Conservation (phyloP, 2,888 invertebrate genomes). For the Furcula furcula region DNA sequence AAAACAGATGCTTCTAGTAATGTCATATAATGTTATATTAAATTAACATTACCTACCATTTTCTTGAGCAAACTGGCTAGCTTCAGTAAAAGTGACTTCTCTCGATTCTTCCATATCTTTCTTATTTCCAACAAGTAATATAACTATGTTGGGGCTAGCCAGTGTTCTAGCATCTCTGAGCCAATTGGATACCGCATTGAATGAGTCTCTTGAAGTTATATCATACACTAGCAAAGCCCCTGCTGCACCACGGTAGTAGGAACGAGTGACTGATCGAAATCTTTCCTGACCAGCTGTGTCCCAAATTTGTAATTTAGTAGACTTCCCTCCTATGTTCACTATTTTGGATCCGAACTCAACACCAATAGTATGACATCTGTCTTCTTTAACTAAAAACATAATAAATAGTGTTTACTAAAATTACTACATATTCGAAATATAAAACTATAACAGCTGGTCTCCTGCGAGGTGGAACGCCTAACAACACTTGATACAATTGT, state of each 20-base stretch:
- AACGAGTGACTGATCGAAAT: slow-evolving; percentile 95
- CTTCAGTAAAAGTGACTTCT: slow-evolving; percentile 91
- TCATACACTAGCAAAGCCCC: slow-evolving; percentile 96
- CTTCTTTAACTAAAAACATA: slow-evolving; percentile 88
- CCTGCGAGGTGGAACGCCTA: no score
- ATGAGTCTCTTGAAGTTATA: slow-evolving; percentile 95
- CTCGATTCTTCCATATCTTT: slow-evolving; percentile 90
- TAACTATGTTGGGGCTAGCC: slow-evolving; percentile 91
- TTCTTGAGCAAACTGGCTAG: slow-evolving; percentile 92
- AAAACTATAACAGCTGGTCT: no score
- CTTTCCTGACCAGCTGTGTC: slow-evolving; percentile 98
- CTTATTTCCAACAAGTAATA: slow-evolving; percentile 91
- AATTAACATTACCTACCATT: slow-evolving; percentile 89
- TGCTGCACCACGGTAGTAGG: slow-evolving; percentile 93
- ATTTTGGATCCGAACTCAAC: slow-evolving; percentile 95
- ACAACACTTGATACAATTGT: no score
- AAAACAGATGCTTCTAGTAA: no score
- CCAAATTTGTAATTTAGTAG: slow-evolving; percentile 91
- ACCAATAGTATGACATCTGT: slow-evolving; percentile 92
- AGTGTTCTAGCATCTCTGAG: slow-evolving; percentile 89
- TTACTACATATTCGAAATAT: no score
- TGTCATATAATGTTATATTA: no score
- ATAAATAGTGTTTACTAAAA: no score
- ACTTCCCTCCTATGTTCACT: slow-evolving; percentile 90
- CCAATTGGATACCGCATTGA: slow-evolving; percentile 95